Evolutionary conservation across 2,113 vertebrate genomes (phyloP).

Genomic region (Colius striatus): DNA sequence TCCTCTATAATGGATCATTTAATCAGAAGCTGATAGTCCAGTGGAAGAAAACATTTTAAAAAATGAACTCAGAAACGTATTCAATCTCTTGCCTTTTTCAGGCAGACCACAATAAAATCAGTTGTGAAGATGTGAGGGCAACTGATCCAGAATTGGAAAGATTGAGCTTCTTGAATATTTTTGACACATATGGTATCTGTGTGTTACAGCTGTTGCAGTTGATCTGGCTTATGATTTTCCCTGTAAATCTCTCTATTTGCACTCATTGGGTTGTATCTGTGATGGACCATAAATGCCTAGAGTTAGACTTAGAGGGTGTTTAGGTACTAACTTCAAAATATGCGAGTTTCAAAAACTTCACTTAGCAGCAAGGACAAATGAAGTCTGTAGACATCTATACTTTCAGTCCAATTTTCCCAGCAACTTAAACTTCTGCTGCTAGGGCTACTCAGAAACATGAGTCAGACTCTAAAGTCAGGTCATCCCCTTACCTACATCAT

Average conservation of each 20-base stretch:
- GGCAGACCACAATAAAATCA: neutral
- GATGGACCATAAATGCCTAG: neutral
- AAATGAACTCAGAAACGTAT: neutral
- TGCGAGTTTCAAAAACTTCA: neutral
- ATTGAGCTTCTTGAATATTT: neutral
- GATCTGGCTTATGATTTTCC: neutral
- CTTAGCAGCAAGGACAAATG: neutral
- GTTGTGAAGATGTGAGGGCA: neutral
- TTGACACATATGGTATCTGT: neutral
- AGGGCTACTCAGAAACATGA: neutral
- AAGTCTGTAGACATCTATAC: neutral
- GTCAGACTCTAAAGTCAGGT: neutral
- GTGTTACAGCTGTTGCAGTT: neutral
- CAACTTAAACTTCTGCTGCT: neutral
- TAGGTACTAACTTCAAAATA: neutral
- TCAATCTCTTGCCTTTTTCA: neutral
- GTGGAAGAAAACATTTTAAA: neutral
- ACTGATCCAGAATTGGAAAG: neutral
- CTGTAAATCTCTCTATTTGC: neutral
- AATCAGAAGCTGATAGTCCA: neutral
- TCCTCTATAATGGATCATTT: neutral
- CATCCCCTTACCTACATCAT: neutral
- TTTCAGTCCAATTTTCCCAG: neutral
- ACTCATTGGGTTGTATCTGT: neutral
- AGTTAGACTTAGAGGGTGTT: neutral